These are phyloP conservation scores for Sussaba pulchella DNA, from an alignment of 2,888 invertebrate genomes.

Conservation along the genomic window DNA sequence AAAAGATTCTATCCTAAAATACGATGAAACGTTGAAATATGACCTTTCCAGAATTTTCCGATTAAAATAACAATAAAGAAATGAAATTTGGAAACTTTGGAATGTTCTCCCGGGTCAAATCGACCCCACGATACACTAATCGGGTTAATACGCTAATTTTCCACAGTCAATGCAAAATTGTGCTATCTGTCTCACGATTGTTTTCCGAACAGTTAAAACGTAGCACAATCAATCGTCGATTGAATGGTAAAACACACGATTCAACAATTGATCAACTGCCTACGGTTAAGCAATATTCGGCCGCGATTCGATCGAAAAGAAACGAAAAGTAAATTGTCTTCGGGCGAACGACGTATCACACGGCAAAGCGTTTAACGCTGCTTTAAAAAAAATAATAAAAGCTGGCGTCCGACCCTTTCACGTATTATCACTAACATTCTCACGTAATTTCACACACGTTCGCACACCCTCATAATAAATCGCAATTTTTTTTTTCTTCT, in stretches of 20 bases:
- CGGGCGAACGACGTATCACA: constrained; percentile 62
- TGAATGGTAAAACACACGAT: neutral
- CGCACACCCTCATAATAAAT: constrained; percentile 76
- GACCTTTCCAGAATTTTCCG: no score
- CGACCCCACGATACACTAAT: no score
- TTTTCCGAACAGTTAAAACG: neutral
- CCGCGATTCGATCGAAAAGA: constrained; percentile 36
- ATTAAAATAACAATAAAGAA: no score
- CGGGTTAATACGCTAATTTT: neutral
- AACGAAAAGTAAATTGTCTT: constrained; percentile 45
- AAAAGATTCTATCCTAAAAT: no score
- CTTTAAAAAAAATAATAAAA: constrained; percentile 46
- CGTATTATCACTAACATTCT: constrained; percentile 79
- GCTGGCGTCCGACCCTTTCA: constrained; percentile 75
- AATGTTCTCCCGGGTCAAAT: no score
- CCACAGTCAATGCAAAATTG: neutral
- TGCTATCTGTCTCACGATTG: neutral
- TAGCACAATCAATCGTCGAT: neutral
- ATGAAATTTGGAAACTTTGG: no score
- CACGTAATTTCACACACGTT: constrained; percentile 72
- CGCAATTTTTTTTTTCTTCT: constrained; percentile 75
- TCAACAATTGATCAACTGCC: constrained; percentile 1
- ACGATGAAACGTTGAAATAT: no score
- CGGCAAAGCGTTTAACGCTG: constrained; percentile 56
- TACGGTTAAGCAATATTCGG: constrained; percentile 45